phyloP scores from a whole-genome alignment of 2,113 vertebrate genomes.

The Pygoscelis adeliae region DNA sequence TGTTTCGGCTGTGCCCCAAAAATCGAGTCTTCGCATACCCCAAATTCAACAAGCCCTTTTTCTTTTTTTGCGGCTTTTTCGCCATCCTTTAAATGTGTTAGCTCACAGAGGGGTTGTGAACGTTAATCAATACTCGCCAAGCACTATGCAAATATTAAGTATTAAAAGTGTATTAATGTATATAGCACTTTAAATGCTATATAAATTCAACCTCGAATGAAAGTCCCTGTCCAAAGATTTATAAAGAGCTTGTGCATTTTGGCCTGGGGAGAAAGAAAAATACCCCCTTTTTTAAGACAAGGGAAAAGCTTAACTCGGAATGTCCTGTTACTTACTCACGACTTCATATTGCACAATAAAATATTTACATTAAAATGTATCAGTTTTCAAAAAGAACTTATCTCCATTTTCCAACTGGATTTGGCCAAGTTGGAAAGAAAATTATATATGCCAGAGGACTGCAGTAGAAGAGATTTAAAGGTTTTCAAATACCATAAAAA shows the following conservation, averaged over 20 bases:
- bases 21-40: background rate
- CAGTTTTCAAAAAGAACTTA: background rate
- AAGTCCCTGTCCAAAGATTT: background rate
- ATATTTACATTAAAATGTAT: background rate
- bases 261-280: background rate
- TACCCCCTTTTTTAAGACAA: background rate
- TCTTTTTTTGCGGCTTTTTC: background rate
- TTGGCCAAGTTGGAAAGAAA: background rate
- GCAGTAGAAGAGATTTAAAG: slow-evolving; percentile 30
- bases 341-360: background rate
- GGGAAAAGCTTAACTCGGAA: background rate
- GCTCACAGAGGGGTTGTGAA: background rate
- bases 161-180: background rate
- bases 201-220: background rate
- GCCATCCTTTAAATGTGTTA: background rate
- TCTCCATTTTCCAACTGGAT: background rate
- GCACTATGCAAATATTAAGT: background rate
- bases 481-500: background rate
- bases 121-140: background rate
- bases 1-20: background rate
- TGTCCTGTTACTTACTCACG: background rate
- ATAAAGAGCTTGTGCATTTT: background rate
- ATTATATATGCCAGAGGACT: background rate
- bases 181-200: background rate
- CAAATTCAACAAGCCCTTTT: background rate